phyloP scores from a whole-genome alignment of 64 coral and sea anemone species.

The Trachythela sp. region DNA sequence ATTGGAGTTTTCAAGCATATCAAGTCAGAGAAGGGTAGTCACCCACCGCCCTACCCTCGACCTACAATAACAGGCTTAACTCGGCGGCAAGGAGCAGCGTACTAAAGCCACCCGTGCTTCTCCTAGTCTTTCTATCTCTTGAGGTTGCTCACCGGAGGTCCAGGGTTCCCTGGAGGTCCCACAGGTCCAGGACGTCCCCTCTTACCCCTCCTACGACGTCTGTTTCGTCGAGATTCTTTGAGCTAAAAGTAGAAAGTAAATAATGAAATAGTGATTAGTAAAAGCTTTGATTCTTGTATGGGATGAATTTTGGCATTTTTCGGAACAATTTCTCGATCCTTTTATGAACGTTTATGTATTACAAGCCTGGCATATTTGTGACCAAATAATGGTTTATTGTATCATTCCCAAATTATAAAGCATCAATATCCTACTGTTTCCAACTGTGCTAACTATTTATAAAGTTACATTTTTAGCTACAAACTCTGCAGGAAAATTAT shows the following conservation, averaged over 20 bases:
- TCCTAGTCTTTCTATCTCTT: no score
- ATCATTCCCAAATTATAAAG: not conserved
- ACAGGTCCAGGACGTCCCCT: not conserved
- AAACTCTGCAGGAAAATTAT: not conserved
- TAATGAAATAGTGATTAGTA: not conserved
- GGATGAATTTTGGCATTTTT: no score
- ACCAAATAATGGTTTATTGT: not conserved
- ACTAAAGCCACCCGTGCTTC: no score
- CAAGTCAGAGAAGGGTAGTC: no score
- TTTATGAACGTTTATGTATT: no score
- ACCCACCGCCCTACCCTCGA: no score
- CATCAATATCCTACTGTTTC: not conserved
- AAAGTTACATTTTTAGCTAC: not conserved
- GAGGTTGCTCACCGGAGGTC: not conserved
- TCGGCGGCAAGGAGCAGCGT: no score
- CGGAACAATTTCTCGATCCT: no score
- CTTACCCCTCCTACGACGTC: not conserved
- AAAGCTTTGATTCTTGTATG: not conserved
- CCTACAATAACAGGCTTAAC: no score
- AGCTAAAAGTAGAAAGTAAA: not conserved
- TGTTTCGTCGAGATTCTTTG: not conserved
- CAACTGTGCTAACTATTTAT: not conserved
- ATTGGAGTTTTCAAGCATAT: no score
- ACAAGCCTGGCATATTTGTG: no score
- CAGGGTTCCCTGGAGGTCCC: conserved; percentile 4